Conservation (phyloP, 2,797 vertebrate species). For the Gobio occitaniae region DNA sequence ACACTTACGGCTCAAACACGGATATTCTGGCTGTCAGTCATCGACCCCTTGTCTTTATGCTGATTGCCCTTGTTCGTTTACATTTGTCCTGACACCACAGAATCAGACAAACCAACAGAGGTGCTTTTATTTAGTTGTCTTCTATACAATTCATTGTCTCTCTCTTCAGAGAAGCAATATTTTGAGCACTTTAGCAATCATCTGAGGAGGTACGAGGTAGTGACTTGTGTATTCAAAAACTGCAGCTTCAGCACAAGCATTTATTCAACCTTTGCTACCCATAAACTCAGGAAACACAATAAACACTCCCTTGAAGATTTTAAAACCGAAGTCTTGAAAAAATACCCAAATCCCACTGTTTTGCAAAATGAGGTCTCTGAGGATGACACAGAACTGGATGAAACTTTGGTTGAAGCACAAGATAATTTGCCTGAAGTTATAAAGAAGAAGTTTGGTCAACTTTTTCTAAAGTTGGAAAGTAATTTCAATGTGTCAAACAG, state of each 20-base stretch:
- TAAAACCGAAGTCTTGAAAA: conserved; percentile 7
- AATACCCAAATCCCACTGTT: not conserved
- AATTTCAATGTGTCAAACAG: no score
- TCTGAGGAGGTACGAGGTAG: not conserved
- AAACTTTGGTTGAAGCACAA: not conserved
- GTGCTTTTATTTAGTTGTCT: no score
- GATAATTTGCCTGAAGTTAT: not conserved
- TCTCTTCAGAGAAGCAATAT: not conserved
- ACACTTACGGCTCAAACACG: no score
- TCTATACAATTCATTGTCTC: no score
- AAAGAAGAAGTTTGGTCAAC: not conserved
- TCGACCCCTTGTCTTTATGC: no score
- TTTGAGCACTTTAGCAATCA: not conserved
- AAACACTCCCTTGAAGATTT: not conserved
- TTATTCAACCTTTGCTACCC: not conserved
- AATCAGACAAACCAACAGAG: no score
- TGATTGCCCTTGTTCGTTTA: no score
- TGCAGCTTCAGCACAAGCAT: not conserved
- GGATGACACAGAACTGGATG: not conserved
- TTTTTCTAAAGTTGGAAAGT: not conserved
- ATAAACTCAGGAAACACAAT: conserved; percentile 14
- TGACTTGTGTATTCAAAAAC: not conserved
- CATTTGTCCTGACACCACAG: no score
- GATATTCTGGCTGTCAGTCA: no score
- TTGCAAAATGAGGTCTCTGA: not conserved